Conservation (phyloP, 2,888 invertebrate genomes). For the Pecten maximus region DNA sequence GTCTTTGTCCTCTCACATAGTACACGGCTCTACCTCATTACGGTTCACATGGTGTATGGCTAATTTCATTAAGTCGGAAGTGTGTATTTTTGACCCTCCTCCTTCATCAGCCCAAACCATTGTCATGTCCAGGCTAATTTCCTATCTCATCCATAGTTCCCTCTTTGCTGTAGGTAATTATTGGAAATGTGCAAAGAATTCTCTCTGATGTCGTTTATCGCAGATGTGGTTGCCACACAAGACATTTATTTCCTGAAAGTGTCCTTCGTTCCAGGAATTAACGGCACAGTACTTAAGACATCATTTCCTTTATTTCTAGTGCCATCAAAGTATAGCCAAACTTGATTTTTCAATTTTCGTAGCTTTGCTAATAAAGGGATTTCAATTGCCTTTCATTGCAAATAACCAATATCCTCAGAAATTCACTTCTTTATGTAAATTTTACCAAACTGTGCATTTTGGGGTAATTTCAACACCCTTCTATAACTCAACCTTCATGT, state of each 20-base stretch:
- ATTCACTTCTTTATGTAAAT: too few relatives aligned
- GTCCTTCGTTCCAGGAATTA: not conserved
- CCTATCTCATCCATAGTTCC: not conserved
- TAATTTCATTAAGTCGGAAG: constrained; percentile 24
- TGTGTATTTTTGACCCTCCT: constrained; percentile 7
- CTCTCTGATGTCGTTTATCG: not conserved
- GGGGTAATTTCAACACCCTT: too few relatives aligned
- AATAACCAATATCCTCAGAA: too few relatives aligned
- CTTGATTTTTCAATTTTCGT: too few relatives aligned
- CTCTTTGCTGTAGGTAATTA: not conserved
- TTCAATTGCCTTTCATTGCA: too few relatives aligned
- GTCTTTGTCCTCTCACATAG: not conserved
- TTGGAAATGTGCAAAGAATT: constrained; percentile 5
- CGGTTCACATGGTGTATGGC: not conserved
- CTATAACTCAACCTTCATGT: too few relatives aligned
- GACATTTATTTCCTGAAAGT: not conserved
- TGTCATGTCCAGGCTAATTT: not conserved
- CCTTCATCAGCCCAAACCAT: not conserved
- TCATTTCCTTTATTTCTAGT: too few relatives aligned
- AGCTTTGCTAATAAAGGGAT: too few relatives aligned
- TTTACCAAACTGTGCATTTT: too few relatives aligned
- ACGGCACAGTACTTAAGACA: not conserved
- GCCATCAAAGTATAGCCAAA: too few relatives aligned
- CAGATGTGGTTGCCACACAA: not conserved
- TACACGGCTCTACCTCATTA: not conserved